Conservation (phyloP, 2,888 invertebrate species). For the Aphidoletes aphidimyza region DNA sequence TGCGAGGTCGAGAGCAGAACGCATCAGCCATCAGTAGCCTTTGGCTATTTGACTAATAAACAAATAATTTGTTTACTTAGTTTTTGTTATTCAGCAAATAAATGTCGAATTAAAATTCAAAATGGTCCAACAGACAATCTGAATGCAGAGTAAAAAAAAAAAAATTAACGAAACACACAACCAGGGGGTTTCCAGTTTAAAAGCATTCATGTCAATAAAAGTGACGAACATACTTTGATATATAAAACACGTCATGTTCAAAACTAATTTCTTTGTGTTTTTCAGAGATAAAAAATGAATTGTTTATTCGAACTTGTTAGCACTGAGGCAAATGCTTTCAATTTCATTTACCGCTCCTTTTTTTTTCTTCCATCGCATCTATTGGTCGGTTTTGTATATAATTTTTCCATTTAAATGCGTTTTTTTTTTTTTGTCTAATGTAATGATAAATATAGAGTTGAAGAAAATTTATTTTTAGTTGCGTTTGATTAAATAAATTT, state of each 20-base stretch:
- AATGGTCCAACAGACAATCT: not conserved
- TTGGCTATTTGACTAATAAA: constrained; percentile 52
- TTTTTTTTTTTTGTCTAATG: not conserved
- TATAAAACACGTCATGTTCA: too few relatives aligned
- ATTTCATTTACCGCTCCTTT: not conserved
- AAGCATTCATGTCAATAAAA: too few relatives aligned
- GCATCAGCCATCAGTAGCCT: not conserved
- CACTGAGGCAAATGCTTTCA: not conserved
- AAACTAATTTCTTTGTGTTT: too few relatives aligned
- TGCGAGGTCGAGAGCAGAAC: too few relatives aligned
- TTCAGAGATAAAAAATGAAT: too few relatives aligned
- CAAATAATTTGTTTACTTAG: constrained; percentile 48
- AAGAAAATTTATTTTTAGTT: too few relatives aligned
- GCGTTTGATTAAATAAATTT: not conserved
- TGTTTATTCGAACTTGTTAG: not conserved
- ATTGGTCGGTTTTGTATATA: not conserved
- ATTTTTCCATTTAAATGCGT: not conserved
- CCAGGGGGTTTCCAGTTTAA: too few relatives aligned
- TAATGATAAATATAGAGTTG: too few relatives aligned
- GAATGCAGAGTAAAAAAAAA: not conserved
- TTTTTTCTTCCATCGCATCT: not conserved
- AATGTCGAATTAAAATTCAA: constrained; percentile 48
- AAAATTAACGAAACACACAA: not conserved
- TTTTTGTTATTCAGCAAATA: constrained; percentile 35
- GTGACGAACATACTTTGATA: too few relatives aligned